These are phyloP conservation scores for Oncorhynchus tshawytscha DNA, from an alignment of 2,113 vertebrate species.

Conservation along the genomic window DNA sequence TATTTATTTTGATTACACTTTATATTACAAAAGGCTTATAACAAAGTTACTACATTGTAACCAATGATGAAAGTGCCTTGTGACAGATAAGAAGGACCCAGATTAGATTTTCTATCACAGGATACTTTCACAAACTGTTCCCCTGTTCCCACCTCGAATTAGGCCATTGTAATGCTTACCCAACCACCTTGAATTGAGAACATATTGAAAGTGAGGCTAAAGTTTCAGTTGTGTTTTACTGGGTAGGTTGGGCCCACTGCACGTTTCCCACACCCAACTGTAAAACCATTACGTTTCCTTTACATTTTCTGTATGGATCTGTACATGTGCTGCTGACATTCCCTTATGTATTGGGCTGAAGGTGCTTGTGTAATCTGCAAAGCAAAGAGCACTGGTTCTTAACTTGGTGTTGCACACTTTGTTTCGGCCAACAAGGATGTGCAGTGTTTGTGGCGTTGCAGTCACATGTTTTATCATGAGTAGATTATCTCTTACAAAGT, in stretches of 20 bases:
- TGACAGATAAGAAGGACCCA: not conserved
- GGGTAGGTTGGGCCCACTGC: not conserved
- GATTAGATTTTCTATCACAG: not conserved
- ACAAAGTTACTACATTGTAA: not conserved
- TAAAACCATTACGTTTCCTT: not conserved
- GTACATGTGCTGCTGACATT: not conserved
- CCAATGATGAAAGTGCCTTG: not conserved
- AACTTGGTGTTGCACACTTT: constrained; percentile 36
- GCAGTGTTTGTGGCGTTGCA: constrained; percentile 45
- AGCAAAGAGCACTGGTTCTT: not conserved
- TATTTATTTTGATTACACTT: no score
- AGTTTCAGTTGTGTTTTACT: not conserved
- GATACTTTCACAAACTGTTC: not conserved
- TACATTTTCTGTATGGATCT: not conserved
- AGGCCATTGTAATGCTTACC: not conserved
- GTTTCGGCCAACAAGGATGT: constrained; percentile 42
- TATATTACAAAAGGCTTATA: not conserved
- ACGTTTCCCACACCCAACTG: not conserved
- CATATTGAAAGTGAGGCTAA: not conserved
- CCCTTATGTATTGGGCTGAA: not conserved
- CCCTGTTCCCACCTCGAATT: not conserved
- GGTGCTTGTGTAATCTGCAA: not conserved
- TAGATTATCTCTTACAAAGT: constrained; percentile 51
- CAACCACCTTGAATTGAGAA: not conserved
- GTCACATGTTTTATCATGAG: constrained; percentile 59